These are phyloP conservation scores for Andinoacara biseriatus DNA, from an alignment of 2,113 vertebrate genomes.

Conservation along the genomic window DNA sequence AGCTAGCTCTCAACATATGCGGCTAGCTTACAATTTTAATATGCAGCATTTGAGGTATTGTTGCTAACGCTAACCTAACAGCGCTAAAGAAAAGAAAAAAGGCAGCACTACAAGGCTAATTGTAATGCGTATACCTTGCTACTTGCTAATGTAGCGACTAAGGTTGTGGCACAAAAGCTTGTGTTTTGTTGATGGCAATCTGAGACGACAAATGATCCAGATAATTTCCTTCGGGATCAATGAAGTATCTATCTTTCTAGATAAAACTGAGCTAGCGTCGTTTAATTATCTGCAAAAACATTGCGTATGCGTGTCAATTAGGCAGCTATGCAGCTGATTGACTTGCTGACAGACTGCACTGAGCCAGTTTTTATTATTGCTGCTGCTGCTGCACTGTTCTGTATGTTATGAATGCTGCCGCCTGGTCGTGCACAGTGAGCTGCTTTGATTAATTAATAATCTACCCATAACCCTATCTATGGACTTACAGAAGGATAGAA, in stretches of 20 bases:
- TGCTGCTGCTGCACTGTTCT: slow-evolving; percentile 42
- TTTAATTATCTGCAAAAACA: slow-evolving; percentile 5
- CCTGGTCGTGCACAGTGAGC: slow-evolving; percentile 29
- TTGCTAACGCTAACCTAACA: slow-evolving; percentile 49
- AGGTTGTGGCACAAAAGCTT: background rate
- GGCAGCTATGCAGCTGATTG: slow-evolving; percentile 36
- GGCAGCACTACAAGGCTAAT: slow-evolving; percentile 53
- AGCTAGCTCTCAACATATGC: slow-evolving; percentile 45
- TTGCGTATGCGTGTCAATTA: slow-evolving; percentile 28
- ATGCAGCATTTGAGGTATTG: slow-evolving; percentile 30
- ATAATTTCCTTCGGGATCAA: background rate
- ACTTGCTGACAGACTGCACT: slow-evolving; percentile 50
- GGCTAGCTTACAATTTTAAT: slow-evolving; percentile 50
- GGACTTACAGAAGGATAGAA: background rate
- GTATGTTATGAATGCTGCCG: slow-evolving; percentile 30
- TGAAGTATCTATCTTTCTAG: no score
- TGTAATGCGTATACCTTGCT: slow-evolving; percentile 61
- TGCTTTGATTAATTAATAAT: slow-evolving; percentile 68
- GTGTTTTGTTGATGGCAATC: slow-evolving; percentile 16
- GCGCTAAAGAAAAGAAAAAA: slow-evolving; percentile 30
- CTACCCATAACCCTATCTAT: background rate
- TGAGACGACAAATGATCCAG: background rate
- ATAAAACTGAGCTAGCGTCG: background rate
- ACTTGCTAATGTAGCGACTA: slow-evolving; percentile 40
- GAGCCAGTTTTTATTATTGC: slow-evolving; percentile 41